phyloP scores from a whole-genome alignment of 2,797 vertebrate genomes.

The Tenualosa ilisha region DNA sequence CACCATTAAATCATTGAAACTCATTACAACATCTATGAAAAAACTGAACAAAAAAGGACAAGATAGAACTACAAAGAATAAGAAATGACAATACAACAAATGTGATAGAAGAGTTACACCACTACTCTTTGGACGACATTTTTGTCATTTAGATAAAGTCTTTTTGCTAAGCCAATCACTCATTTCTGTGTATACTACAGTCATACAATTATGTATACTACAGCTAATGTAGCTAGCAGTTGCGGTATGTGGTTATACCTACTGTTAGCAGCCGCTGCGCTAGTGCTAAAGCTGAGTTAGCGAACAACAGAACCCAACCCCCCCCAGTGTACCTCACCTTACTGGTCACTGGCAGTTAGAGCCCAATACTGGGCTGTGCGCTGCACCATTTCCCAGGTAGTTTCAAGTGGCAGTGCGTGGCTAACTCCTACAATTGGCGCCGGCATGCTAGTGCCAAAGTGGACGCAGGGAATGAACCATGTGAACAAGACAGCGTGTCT shows the following conservation, averaged over 20 bases:
- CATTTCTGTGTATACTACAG: neutral
- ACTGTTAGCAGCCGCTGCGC: neutral
- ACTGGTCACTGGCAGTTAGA: neutral
- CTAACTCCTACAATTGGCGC: neutral
- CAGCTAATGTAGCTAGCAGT: neutral
- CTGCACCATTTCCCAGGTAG: neutral
- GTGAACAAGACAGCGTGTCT: neutral
- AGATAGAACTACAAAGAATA: too few species aligned
- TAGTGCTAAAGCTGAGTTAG: too few species aligned
- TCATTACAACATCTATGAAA: neutral
- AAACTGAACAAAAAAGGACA: too few species aligned
- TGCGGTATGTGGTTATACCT: neutral
- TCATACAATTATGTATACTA: neutral
- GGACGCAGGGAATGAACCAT: neutral
- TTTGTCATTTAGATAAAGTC: neutral
- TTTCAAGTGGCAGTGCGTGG: neutral
- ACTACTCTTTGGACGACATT: neutral
- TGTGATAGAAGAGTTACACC: neutral
- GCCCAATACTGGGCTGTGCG: too few species aligned
- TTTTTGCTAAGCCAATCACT: neutral
- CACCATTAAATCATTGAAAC: neutral
- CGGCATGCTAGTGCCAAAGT: neutral
- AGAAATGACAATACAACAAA: too few species aligned
- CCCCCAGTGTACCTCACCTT: neutral
- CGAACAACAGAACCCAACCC: neutral